These are phyloP conservation scores for Ailurus styani DNA, from an alignment of 2,113 vertebrate species.

Conservation along the genomic window DNA sequence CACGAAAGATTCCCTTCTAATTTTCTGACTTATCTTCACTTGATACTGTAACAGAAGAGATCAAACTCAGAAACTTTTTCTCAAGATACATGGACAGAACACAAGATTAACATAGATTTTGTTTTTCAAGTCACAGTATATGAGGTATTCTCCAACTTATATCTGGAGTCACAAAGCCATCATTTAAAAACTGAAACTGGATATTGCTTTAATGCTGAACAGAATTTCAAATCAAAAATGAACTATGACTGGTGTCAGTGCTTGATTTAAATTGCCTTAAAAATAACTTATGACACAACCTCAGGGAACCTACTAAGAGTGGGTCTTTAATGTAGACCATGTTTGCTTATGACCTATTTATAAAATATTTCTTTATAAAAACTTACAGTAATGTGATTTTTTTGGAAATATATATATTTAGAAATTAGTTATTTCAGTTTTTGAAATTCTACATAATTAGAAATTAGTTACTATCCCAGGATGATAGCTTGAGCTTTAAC, in stretches of 20 bases:
- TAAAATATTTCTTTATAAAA: slow-evolving; percentile 50
- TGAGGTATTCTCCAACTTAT: slow-evolving; percentile 61
- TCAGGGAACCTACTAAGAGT: neutral
- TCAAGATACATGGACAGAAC: neutral
- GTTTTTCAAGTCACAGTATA: slow-evolving; percentile 56
- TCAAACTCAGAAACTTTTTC: slow-evolving; percentile 11
- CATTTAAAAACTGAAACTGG: slow-evolving; percentile 44
- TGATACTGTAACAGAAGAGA: neutral
- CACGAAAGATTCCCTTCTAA: neutral
- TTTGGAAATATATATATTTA: slow-evolving; percentile 47
- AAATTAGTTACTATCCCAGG: slow-evolving; percentile 26
- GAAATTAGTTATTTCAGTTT: slow-evolving; percentile 43
- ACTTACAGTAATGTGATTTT: slow-evolving; percentile 24
- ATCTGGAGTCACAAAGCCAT: slow-evolving; percentile 35
- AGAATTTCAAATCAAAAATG: slow-evolving; percentile 39
- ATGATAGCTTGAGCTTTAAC: slow-evolving; percentile 42
- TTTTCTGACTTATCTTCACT: neutral
- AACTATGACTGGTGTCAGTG: slow-evolving; percentile 33
- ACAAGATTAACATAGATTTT: neutral
- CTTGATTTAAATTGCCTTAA: slow-evolving; percentile 34
- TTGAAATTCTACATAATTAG: slow-evolving; percentile 37
- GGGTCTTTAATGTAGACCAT: slow-evolving; percentile 6
- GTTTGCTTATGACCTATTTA: slow-evolving; percentile 59
- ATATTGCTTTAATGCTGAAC: slow-evolving; percentile 47
- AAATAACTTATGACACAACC: slow-evolving; percentile 11